Evolutionary conservation across 2,888 invertebrate species (phyloP).

Genomic region (Cylloceria caligata): DNA sequence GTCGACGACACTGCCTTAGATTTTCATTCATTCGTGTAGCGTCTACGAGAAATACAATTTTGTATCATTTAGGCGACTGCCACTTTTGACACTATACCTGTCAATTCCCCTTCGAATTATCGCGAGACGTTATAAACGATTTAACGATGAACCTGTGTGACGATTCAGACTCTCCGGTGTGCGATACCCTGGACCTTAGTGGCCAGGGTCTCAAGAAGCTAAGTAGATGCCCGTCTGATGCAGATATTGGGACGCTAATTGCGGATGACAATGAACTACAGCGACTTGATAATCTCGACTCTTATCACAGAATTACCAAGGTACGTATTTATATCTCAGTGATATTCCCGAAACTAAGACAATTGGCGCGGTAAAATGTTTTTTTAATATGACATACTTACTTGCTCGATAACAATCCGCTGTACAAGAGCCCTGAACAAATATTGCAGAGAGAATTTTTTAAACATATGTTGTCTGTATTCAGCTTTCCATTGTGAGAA

Average conservation of each 20-base stretch:
- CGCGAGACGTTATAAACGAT: neutral
- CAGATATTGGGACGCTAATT: conserved; percentile 90
- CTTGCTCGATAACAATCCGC: neutral
- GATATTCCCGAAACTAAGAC: neutral
- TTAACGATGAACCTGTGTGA: conserved; percentile 67
- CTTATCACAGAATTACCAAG: conserved; percentile 91
- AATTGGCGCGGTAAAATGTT: conserved; percentile 6
- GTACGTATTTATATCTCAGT: conserved; percentile 83
- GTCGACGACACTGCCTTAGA: neutral
- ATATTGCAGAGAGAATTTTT: no score
- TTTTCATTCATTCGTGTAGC: conserved; percentile 26
- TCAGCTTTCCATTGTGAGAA: conserved; percentile 94
- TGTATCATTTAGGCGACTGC: conserved; percentile 56
- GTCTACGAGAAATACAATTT: conserved; percentile 11
- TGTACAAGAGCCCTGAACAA: no score
- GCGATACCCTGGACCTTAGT: conserved; percentile 90
- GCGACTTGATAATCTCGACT: conserved; percentile 94
- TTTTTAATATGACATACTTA: conserved; percentile 4
- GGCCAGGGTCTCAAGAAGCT: conserved; percentile 93
- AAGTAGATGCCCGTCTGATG: conserved; percentile 89
- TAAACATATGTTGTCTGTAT: conserved; percentile 68
- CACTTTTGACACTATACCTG: conserved; percentile 55
- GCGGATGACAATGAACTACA: conserved; percentile 95
- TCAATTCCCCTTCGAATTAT: conserved; percentile 44
- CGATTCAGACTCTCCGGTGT: conserved; percentile 75